Conservation (phyloP, 1,140 invertebrate genomes). For the Saccostrea echinata region DNA sequence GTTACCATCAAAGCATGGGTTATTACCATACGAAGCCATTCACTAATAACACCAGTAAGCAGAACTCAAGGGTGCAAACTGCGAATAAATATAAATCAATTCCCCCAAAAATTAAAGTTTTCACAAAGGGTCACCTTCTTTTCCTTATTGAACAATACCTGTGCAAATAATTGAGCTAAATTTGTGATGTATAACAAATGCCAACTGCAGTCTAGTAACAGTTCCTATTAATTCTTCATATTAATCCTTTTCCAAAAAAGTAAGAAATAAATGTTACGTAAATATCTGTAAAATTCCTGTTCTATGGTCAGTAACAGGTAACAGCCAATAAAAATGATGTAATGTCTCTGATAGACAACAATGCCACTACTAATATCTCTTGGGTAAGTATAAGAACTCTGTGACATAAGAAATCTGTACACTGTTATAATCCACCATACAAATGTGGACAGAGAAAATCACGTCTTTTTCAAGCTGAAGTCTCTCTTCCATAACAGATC, state of each 20-base stretch:
- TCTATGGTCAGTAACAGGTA: background rate
- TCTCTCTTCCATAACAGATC: slow-evolving; percentile 30
- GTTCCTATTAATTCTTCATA: background rate
- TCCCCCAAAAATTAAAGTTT: background rate
- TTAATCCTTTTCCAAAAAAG: slow-evolving; percentile 34
- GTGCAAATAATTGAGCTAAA: background rate
- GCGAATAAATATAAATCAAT: background rate
- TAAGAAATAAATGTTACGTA: slow-evolving; percentile 25
- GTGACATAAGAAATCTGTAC: slow-evolving; percentile 32
- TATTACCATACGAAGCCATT: slow-evolving; percentile 5
- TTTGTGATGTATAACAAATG: background rate
- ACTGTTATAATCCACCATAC: slow-evolving; percentile 13
- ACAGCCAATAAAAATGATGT: slow-evolving; percentile 34
- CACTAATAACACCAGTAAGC: slow-evolving; percentile 7
- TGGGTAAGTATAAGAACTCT: slow-evolving; percentile 17
- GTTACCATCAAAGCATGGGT: background rate
- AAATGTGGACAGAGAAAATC: background rate
- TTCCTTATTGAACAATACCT: background rate
- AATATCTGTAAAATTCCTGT: slow-evolving; percentile 25
- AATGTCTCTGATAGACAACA: slow-evolving; percentile 2
- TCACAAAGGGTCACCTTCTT: background rate
- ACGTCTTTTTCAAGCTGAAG: slow-evolving; percentile 3
- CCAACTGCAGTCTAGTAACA: background rate
- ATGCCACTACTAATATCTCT: slow-evolving; percentile 3
- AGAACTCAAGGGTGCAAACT: background rate